Evolutionary conservation across 2,797 vertebrate species (phyloP), one percentile per base, ranked within the genome.

Genomic region (Adelosebastes latens): DNA sequence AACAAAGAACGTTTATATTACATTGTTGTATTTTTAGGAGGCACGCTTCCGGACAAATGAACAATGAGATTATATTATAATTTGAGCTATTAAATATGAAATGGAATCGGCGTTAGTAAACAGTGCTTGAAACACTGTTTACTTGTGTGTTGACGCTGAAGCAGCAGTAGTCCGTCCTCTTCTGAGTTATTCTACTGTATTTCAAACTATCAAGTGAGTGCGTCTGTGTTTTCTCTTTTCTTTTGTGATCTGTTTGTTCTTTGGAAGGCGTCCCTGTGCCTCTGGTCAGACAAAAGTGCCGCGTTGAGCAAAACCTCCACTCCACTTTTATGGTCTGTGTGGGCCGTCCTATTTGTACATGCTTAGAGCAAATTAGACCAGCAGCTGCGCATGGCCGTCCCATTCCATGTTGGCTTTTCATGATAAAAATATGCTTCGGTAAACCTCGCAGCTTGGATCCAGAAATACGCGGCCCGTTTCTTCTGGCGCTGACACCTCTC

Each of bases 281-380:
- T 96, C 87, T 65, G 74, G 95, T 95, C 93, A 88, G 86, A 91
- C 94, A 94, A 95, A 96, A 94, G 88, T 95, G 94, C 94, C 88
- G 89, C 90, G 86, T 94, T 94, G 94, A 95, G 94, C 93, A 96
- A 96, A 96, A 95, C 93, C 95, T 96, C 95, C 95, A 95, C 92
- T 96, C 93, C 93, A 81, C 73, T 94, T 95, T 95, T 94, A 94
- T 95, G 95, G 95, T 93, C 87, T 88, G 84, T 94, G 95, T 73
- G 84, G 95, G 85, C 90, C 90, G 90, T 89, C 22, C n/a, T 93
- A 91, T 97, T 97, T 97, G 95, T 95, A 95, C 92, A 87, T 94
- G 93, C 93, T 95, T 95, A 94, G 86, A 95, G 95, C 84, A 94
- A 96, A 96, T 96, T 95, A 95, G 93, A 95, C 92, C 91, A 93